phyloP scores from a whole-genome alignment of 53 echinoderm and acorn worm genomes.

The Echinarachnius parma region DNA sequence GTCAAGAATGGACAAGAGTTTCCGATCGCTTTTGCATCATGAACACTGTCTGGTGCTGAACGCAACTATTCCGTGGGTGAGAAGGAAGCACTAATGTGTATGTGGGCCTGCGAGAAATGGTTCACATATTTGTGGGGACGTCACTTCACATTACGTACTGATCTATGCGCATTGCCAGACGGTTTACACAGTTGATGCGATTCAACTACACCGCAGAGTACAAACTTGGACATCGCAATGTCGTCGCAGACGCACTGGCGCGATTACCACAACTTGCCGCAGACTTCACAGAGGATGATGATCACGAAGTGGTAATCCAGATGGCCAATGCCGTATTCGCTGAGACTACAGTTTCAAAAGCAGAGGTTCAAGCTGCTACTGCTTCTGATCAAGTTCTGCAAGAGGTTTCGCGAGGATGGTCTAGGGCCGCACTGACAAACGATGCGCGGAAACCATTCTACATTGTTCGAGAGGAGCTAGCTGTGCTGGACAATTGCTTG shows the following conservation, averaged over 20 bases:
- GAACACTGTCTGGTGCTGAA: slow-evolving; percentile 47
- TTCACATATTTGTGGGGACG: slow-evolving; percentile 58
- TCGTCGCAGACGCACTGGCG: slow-evolving; percentile 27
- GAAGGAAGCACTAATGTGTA: slow-evolving; percentile 55
- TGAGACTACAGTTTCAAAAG: background rate
- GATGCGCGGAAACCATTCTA: slow-evolving; percentile 20
- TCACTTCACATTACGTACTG: slow-evolving; percentile 41
- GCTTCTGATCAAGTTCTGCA: background rate
- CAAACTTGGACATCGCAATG: slow-evolving; percentile 33
- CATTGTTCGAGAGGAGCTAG: slow-evolving; percentile 10
- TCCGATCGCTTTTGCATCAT: slow-evolving; percentile 57
- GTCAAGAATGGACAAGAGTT: slow-evolving; percentile 35
- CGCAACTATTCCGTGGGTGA: slow-evolving; percentile 50
- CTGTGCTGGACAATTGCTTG: background rate
- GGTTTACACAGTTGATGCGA: slow-evolving; percentile 40
- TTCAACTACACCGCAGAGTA: slow-evolving; percentile 59
- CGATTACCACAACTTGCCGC: slow-evolving; percentile 4
- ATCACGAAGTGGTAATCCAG: slow-evolving; percentile 29
- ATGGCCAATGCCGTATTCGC: background rate
- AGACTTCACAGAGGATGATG: slow-evolving; percentile 16
- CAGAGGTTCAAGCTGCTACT: slow-evolving; percentile 11
- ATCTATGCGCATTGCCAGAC: slow-evolving; percentile 56
- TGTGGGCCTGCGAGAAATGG: slow-evolving; percentile 67
- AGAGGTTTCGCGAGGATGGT: slow-evolving; percentile 33
- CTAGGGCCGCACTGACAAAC: background rate